Evolutionary conservation across 1,140 invertebrate genomes (phyloP).

Genomic region (Papilio xuthus): DNA sequence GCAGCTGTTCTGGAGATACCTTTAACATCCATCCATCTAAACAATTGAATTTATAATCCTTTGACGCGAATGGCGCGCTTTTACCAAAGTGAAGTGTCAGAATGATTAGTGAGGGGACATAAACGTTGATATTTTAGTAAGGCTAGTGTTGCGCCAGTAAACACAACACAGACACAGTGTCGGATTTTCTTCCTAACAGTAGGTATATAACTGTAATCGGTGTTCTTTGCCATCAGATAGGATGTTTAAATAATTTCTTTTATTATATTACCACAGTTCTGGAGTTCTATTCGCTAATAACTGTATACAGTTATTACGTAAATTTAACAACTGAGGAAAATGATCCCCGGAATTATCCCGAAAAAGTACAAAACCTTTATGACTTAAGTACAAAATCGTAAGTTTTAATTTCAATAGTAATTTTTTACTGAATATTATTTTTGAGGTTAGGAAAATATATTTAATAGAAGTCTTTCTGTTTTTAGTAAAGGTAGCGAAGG

Average conservation of each 20-base stretch:
- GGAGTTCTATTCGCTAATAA: slow-evolving; percentile 53
- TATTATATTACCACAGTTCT: slow-evolving; percentile 47
- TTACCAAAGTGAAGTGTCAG: no score
- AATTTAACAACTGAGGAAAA: slow-evolving; percentile 37
- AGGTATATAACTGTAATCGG: no score
- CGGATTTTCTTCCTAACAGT: no score
- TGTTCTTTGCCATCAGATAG: no score
- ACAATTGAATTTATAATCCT: no score
- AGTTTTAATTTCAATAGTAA: neutral
- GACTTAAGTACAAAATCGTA: slow-evolving; percentile 1
- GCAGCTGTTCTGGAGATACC: no score
- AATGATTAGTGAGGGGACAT: no score
- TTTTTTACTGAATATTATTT: neutral
- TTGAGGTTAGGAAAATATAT: neutral
- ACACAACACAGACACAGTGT: no score
- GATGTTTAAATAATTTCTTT: slow-evolving; percentile 14
- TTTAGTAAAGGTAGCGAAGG: neutral
- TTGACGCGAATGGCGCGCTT: no score
- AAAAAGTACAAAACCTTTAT: slow-evolving; percentile 20
- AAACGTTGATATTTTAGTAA: no score
- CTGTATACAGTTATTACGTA: slow-evolving; percentile 56
- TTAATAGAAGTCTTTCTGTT: slow-evolving; percentile 12
- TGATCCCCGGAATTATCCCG: slow-evolving; percentile 18
- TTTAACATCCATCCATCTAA: no score
- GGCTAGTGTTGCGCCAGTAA: no score